Percentiles rank a stretch among this genome's conserved stretches.
phyloP scores from a whole-genome alignment of 1,140 invertebrate genomes.

The Cyrtorhinus lividipennis region DNA sequence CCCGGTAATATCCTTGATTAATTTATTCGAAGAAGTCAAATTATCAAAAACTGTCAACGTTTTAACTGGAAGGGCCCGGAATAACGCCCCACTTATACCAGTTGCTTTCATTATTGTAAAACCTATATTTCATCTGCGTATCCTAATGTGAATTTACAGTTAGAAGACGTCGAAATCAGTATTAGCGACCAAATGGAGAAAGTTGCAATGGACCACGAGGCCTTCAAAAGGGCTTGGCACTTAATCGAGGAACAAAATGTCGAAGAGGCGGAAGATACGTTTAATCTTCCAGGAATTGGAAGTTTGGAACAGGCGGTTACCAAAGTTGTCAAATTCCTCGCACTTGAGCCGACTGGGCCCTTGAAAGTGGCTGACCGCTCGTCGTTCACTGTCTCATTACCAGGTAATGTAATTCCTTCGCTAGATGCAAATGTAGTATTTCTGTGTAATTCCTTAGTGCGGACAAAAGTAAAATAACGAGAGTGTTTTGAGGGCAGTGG shows the following conservation, averaged over 20 bases:
- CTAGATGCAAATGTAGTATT: neutral
- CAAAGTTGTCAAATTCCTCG: slow-evolving; percentile 74
- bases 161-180: slow-evolving; percentile 87
- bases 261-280: slow-evolving; percentile 78
- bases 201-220: slow-evolving; percentile 50
- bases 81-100: neutral
- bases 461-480: too few species aligned
- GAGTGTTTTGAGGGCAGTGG: too few species aligned
- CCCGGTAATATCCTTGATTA: slow-evolving; percentile 40
- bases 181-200: slow-evolving; percentile 85
- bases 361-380: slow-evolving; percentile 70
- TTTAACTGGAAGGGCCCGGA: neutral
- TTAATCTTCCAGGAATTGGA: slow-evolving; percentile 62
- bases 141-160: too few species aligned
- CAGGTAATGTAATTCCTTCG: slow-evolving; percentile 48
- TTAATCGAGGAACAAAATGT: slow-evolving; percentile 38
- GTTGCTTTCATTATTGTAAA: too few species aligned
- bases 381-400: slow-evolving; percentile 63
- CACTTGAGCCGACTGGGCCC: slow-evolving; percentile 78
- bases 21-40: too few species aligned
- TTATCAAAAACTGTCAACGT: too few species aligned
- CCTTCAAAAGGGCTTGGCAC: slow-evolving; percentile 61
- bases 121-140: too few species aligned
- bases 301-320: slow-evolving; percentile 75
- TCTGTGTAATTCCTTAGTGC: too few species aligned